Evolutionary conservation across 30 jellyfish, hydroid and myxozoan genomes (phyloP).

Genomic region (Pseudorhiza aurosa): DNA sequence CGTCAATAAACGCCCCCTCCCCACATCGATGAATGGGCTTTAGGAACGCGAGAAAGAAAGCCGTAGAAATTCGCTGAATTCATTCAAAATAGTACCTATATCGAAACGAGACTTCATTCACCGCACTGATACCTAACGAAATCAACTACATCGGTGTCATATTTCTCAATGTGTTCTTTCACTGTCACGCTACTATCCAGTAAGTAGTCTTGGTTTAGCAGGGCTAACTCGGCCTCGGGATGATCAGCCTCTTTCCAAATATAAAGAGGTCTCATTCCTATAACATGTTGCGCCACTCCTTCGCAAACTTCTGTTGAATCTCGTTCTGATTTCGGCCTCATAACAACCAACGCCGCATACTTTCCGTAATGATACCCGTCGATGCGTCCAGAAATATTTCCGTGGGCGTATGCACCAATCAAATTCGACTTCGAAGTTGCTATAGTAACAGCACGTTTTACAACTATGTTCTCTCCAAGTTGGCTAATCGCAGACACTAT

Average conservation of each 20-base stretch:
- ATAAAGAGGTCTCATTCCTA: conserved; percentile 83
- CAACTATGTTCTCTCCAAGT: conserved; percentile 76
- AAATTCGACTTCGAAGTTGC: conserved; percentile 63
- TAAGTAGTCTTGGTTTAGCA: conserved; percentile 71
- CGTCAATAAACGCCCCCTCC: too few relatives aligned
- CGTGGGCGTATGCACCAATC: conserved; percentile 77
- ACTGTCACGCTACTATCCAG: conserved; percentile 63
- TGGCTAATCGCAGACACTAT: conserved; percentile 56
- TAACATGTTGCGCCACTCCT: conserved; percentile 80
- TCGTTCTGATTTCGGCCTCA: conserved; percentile 1
- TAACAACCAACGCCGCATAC: conserved; percentile 68
- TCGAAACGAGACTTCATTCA: conserved; percentile 5
- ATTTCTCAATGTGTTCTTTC: conserved; percentile 29
- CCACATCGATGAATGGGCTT: too few relatives aligned
- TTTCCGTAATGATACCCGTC: conserved; percentile 65
- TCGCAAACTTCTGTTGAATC: conserved; percentile 22
- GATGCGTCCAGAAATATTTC: conserved; percentile 49
- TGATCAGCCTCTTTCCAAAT: conserved; percentile 49
- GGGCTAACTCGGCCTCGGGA: conserved; percentile 61
- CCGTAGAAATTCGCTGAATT: too few relatives aligned
- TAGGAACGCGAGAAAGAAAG: too few relatives aligned
- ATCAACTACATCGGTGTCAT: conserved; percentile 62
- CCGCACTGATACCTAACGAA: conserved; percentile 82
- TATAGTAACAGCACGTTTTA: conserved; percentile 79
- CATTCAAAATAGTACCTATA: too few relatives aligned